Conservation (phyloP, 2,888 invertebrate genomes). For the Ectropis crepuscularia region DNA sequence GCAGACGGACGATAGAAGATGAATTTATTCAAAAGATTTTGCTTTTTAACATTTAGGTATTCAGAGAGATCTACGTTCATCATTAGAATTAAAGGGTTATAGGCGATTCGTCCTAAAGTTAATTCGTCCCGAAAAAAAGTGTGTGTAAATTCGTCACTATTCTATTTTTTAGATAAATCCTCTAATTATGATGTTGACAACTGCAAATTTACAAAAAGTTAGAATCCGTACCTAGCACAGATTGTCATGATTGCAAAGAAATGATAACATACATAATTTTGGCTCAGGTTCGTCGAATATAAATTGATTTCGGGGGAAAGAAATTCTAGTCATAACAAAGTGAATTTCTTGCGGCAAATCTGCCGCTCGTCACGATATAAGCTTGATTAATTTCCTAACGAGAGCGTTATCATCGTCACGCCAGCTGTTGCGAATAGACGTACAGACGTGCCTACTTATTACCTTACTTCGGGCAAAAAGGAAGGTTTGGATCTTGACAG, state of each 20-base stretch:
- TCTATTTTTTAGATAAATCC: no score
- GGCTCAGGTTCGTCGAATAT: conserved; percentile 2
- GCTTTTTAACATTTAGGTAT: no score
- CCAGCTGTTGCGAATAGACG: conserved; percentile 17
- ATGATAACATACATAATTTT: not conserved
- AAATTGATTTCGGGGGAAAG: conserved; percentile 8
- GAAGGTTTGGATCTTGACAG: no score
- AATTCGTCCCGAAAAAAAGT: no score
- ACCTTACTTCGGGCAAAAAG: not conserved
- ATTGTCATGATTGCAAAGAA: not conserved
- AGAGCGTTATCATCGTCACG: conserved; percentile 15
- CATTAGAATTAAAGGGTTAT: no score
- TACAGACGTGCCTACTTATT: conserved; percentile 11
- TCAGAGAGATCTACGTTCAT: no score
- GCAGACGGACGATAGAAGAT: no score
- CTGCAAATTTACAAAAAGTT: not conserved
- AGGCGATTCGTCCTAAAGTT: no score
- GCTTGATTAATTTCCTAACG: conserved; percentile 24
- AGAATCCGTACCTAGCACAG: not conserved
- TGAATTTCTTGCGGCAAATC: conserved; percentile 15
- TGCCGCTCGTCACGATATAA: conserved; percentile 14
- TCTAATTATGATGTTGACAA: no score
- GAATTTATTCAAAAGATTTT: no score
- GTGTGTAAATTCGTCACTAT: no score
- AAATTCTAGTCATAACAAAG: conserved; percentile 6